Conservation (phyloP, 2,888 invertebrate species). For the Nephrotoma guestfalica region DNA sequence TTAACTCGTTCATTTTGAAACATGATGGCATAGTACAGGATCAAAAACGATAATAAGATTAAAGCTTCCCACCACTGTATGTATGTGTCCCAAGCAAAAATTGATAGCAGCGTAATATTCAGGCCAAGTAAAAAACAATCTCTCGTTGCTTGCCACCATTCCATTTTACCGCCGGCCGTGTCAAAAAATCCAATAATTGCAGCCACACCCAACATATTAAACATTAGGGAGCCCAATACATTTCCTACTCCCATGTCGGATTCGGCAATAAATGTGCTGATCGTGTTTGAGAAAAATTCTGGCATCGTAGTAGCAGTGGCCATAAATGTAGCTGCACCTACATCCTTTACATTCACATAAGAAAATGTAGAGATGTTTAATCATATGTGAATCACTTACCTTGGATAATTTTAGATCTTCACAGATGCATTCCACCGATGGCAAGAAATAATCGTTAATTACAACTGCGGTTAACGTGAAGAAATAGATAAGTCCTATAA, state of each 20-base stretch:
- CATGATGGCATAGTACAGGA: background rate
- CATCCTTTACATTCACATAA: slow-evolving; percentile 47
- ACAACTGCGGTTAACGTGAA: slow-evolving; percentile 76
- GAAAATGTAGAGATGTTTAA: background rate
- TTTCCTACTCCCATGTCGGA: slow-evolving; percentile 80
- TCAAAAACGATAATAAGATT: background rate
- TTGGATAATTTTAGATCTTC: slow-evolving; percentile 54
- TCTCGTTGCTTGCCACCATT: slow-evolving; percentile 1
- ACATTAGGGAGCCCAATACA: slow-evolving; percentile 75
- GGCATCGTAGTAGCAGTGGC: slow-evolving; percentile 90
- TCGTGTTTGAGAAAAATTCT: slow-evolving; percentile 83
- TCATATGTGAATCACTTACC: background rate
- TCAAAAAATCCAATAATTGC: slow-evolving; percentile 55
- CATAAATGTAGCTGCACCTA: slow-evolving; percentile 95
- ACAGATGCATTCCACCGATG: slow-evolving; percentile 77
- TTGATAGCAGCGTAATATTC: background rate
- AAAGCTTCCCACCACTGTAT: background rate
- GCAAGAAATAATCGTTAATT: slow-evolving; percentile 85
- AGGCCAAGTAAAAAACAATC: background rate
- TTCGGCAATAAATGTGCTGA: slow-evolving; percentile 69
- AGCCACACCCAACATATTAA: slow-evolving; percentile 74
- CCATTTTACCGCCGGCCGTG: background rate
- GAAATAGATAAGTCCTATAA: slow-evolving; percentile 64
- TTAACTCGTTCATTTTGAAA: background rate
- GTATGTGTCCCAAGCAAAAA: background rate